Percentiles rank a stretch among this genome's conserved stretches.
Conservation (phyloP, 1,140 invertebrate species). For the Trichonephila clavata region DNA sequence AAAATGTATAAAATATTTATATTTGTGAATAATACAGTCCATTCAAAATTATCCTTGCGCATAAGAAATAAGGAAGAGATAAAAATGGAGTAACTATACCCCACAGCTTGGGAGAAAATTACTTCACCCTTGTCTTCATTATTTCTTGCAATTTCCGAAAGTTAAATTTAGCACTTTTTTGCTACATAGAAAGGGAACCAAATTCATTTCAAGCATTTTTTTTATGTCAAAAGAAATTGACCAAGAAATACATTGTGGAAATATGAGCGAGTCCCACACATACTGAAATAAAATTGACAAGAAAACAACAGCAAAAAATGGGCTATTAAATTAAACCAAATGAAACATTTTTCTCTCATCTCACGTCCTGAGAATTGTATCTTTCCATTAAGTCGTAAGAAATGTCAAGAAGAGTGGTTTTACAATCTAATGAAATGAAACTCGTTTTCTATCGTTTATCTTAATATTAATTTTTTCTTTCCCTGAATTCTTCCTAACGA, state of each 20-base stretch:
- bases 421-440: constrained; percentile 23
- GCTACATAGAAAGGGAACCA: neutral
- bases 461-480: constrained; percentile 39
- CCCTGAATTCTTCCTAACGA: neutral
- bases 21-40: neutral
- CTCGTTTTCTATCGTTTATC: constrained; percentile 38
- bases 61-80: neutral
- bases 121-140: neutral
- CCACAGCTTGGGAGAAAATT: neutral
- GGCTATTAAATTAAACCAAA: neutral
- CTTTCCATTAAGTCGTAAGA: constrained; percentile 1
- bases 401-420: neutral
- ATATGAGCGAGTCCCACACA: neutral
- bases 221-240: neutral
- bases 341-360: neutral
- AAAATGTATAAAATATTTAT: neutral
- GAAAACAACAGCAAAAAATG: neutral
- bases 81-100: neutral
- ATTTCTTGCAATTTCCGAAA: neutral
- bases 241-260: neutral
- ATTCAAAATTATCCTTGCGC: neutral
- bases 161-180: neutral
- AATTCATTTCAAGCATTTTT: neutral
- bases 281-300: constrained; percentile 8
- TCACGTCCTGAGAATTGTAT: neutral